Evolutionary conservation across 2,888 invertebrate species (phyloP).

Genomic region (Lutraria lutraria): DNA sequence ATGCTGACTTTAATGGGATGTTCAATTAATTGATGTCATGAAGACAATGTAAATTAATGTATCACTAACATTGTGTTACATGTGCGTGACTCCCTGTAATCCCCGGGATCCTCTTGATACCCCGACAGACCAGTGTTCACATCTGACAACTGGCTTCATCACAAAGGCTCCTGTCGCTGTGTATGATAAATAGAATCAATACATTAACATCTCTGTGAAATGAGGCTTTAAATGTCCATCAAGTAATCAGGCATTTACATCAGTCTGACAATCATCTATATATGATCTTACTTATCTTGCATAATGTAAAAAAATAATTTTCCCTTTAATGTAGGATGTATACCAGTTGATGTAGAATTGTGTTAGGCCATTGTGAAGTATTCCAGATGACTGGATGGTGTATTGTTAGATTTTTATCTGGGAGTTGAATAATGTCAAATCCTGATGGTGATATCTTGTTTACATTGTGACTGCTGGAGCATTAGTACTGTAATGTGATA

Average conservation of each 20-base stretch:
- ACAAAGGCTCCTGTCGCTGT: neutral
- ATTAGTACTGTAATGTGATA: neutral
- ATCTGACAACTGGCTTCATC: neutral
- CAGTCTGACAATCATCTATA: neutral
- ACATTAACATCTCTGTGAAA: neutral
- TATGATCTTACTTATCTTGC: neutral
- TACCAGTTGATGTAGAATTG: neutral
- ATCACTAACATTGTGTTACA: constrained; percentile 15
- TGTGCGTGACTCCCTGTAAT: neutral
- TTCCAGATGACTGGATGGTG: neutral
- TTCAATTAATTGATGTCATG: constrained; percentile 24
- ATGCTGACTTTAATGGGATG: constrained; percentile 6
- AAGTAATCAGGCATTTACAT: neutral
- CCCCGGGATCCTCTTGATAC: neutral
- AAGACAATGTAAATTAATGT: constrained; percentile 13
- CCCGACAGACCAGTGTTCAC: neutral
- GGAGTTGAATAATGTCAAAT: neutral
- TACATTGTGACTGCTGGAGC: neutral
- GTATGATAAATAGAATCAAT: constrained; percentile 10
- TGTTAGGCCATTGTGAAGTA: too few relatives aligned
- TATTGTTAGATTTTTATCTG: neutral
- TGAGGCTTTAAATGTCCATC: neutral
- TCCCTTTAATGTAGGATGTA: neutral
- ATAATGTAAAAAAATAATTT: neutral
- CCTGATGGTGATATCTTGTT: neutral